phyloP scores from a whole-genome alignment of 2,888 invertebrate species.

The Caenorhabditis sp. region DNA sequence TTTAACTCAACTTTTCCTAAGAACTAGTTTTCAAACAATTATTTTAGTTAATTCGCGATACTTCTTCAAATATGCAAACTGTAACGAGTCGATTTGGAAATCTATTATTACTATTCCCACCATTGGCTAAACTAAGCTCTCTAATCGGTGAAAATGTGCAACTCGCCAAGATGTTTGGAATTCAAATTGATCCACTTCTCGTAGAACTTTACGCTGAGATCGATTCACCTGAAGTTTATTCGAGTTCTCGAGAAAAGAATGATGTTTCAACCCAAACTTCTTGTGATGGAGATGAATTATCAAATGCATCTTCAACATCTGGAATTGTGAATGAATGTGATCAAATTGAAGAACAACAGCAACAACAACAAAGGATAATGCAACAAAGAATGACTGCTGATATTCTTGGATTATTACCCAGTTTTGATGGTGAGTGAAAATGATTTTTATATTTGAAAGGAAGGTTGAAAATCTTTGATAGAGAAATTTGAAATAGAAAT shows the following conservation, averaged over 20 bases:
- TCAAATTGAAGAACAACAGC: background rate
- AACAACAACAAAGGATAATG: background rate
- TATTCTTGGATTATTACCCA: slow-evolving; percentile 27
- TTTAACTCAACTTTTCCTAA: background rate
- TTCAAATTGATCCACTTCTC: slow-evolving; percentile 62
- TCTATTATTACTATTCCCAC: slow-evolving; percentile 64
- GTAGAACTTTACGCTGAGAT: slow-evolving; percentile 60
- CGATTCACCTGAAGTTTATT: slow-evolving; percentile 43
- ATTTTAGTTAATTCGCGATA: slow-evolving; percentile 58
- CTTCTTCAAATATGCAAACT: slow-evolving; percentile 44
- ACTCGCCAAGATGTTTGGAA: slow-evolving; percentile 67
- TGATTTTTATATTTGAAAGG: too few species aligned
- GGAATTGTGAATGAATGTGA: slow-evolving; percentile 20
- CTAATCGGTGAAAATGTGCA: slow-evolving; percentile 67
- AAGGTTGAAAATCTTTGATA: background rate
- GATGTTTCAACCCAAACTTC: slow-evolving; percentile 36
- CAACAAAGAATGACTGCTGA: slow-evolving; percentile 13
- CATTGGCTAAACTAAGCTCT: slow-evolving; percentile 64
- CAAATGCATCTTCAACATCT: slow-evolving; percentile 13
- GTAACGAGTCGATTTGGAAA: slow-evolving; percentile 66
- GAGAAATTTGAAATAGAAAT: background rate
- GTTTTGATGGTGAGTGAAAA: slow-evolving; percentile 19
- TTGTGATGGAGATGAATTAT: background rate
- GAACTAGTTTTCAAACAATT: background rate
- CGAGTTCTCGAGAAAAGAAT: slow-evolving; percentile 19